phyloP scores from a whole-genome alignment of 2,888 invertebrate species.

The Unio pictorum region DNA sequence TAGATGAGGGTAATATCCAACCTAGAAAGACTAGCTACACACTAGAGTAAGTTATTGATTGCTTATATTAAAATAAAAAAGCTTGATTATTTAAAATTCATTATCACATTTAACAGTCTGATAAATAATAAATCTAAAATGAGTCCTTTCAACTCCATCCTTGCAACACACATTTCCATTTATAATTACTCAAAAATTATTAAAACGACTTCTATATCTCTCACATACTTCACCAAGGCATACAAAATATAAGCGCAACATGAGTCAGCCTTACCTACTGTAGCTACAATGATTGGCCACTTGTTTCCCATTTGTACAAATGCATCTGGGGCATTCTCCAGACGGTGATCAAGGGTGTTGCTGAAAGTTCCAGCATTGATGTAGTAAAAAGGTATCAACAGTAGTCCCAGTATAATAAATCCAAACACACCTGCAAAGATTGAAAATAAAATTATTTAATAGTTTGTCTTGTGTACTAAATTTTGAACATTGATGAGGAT shows the following conservation, averaged over 20 bases:
- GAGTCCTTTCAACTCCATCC: background rate
- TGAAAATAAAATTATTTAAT: background rate
- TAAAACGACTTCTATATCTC: no score
- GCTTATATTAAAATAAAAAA: no score
- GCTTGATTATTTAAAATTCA: no score
- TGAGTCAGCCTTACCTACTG: slow-evolving; percentile 75
- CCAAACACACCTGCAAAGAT: slow-evolving; percentile 78
- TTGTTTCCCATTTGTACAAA: slow-evolving; percentile 85
- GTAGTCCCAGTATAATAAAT: slow-evolving; percentile 76
- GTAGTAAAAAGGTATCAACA: slow-evolving; percentile 87
- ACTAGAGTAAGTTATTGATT: no score
- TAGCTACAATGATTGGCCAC: slow-evolving; percentile 77
- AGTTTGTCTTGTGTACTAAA: background rate
- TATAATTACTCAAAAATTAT: no score
- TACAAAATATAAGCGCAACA: no score
- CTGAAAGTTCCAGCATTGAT: slow-evolving; percentile 81
- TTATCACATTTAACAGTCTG: no score
- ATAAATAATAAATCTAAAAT: background rate
- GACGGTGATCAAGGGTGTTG: slow-evolving; percentile 76
- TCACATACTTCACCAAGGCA: no score
- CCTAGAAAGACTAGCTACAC: no score
- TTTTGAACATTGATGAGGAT: no score
- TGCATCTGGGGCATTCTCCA: slow-evolving; percentile 91
- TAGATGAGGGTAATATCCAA: no score
- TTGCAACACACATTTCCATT: background rate